Percentiles rank a stretch among this genome's conserved stretches.
Evolutionary conservation across 1,140 invertebrate species (phyloP).

Genomic region (Chironomus tepperi): DNA sequence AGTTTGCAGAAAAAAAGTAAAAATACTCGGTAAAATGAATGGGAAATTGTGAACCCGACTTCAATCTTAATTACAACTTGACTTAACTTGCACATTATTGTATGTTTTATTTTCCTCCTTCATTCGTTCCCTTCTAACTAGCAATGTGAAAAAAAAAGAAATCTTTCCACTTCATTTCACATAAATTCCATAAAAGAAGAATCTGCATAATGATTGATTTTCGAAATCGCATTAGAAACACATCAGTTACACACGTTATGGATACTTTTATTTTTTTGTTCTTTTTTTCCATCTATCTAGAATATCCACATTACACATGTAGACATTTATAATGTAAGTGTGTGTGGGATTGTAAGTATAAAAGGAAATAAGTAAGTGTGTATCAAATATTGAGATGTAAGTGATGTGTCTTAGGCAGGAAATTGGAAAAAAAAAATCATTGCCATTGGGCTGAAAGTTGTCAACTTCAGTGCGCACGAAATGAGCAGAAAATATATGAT

Average conservation of each 20-base stretch:
- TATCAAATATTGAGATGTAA: no score
- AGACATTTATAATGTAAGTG: no score
- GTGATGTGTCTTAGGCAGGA: no score
- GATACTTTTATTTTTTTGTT: background rate
- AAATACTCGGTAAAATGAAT: no score
- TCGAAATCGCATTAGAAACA: constrained; percentile 7
- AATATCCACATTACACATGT: no score
- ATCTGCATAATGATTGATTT: background rate
- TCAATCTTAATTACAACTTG: constrained; percentile 14
- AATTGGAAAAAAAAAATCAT: no score
- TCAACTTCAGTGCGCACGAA: no score
- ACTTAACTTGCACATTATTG: background rate
- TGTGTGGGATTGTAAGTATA: no score
- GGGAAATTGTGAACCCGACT: background rate
- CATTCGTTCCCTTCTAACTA: background rate
- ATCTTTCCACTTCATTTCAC: constrained; percentile 7
- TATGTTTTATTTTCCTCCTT: background rate
- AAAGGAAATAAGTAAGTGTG: no score
- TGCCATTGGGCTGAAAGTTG: no score
- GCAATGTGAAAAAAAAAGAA: background rate
- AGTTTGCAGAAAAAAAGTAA: background rate
- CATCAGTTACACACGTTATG: constrained; percentile 12
- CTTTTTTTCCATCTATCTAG: no score
- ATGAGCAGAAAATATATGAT: no score
- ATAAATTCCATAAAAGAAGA: background rate